Base-by-base conservation (phyloP, 2,113 vertebrate species). In the Amazona guildingii region DNA sequence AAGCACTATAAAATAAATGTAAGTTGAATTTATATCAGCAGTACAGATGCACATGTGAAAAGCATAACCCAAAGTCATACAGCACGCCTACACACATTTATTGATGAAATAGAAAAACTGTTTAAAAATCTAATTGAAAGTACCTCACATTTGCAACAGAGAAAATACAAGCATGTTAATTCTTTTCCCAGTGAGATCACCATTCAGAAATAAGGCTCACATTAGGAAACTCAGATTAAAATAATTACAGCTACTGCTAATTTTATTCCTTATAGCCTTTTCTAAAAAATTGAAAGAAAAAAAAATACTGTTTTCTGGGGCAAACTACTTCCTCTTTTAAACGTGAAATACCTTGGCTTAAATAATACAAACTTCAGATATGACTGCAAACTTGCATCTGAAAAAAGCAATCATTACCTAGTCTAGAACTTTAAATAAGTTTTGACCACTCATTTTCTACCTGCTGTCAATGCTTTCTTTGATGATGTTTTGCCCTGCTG, bases 41-140 rank as follows among this genome's bases (percentile, higher is more conserved):
- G 46, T 57, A 55, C 48, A 69, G 52, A 83, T 51, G 46, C 43
- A n/a, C 52, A 57, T 1, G 6, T 19, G 61, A 79, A 85, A 80
- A 73, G n/a, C 39, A 69, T 8, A 67, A 55, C 66, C 64, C 39
- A 10, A 63, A 81, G 68, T 41, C 37, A 77, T 13, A 52, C 39
- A 74, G 64, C 57, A 68, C 4, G 31, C 31, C 51, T 64, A 13
- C 28, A 49, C 41, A 59, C 5, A 48, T 39, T 69, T 64, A 86
- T 46, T 35, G 81, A 81, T 72, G 46, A 75, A 88, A 17, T 11
- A 88, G 70, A 69, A 95, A 86, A 94, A 62, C 18, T 20, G 7
- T 28, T 83, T 68, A 59, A 88, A 88, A 94, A 27, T 59, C 27
- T 83, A 92, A 86, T 73, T 80, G 29, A 37, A 83, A 93, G 9